Evolutionary conservation across 2,113 vertebrate genomes (phyloP).

Genomic region (Podarcis muralis): DNA sequence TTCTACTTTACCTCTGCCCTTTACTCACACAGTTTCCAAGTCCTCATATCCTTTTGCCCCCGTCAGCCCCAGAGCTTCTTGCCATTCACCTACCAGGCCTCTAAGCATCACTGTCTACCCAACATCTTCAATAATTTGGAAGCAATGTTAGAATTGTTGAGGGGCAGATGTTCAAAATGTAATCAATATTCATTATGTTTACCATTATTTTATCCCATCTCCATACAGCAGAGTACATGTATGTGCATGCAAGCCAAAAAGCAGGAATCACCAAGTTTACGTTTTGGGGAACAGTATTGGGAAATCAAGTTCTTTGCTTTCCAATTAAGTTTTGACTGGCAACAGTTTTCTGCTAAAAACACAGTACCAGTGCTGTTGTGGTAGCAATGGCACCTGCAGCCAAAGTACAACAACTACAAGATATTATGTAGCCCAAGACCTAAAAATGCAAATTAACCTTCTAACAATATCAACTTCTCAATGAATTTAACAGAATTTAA

Average conservation of each 20-base stretch:
- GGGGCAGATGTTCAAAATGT: neutral
- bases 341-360: neutral
- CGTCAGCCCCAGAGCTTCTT: neutral
- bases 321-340: neutral
- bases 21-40: neutral
- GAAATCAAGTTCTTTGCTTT: neutral
- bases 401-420: neutral
- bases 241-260: neutral
- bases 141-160: neutral
- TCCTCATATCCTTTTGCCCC: neutral
- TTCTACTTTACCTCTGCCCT: neutral
- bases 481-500: neutral
- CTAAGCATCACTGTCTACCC: neutral
- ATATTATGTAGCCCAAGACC: neutral
- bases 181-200: neutral
- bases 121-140: neutral
- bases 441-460: neutral
- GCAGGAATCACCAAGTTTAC: neutral
- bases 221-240: neutral
- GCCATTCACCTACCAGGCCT: neutral
- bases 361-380: neutral
- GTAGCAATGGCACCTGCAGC: neutral
- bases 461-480: neutral
- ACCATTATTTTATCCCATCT: neutral
- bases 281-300: neutral